Base-by-base conservation (phyloP, 2,888 invertebrate species). In the Cephus pygmeus region DNA sequence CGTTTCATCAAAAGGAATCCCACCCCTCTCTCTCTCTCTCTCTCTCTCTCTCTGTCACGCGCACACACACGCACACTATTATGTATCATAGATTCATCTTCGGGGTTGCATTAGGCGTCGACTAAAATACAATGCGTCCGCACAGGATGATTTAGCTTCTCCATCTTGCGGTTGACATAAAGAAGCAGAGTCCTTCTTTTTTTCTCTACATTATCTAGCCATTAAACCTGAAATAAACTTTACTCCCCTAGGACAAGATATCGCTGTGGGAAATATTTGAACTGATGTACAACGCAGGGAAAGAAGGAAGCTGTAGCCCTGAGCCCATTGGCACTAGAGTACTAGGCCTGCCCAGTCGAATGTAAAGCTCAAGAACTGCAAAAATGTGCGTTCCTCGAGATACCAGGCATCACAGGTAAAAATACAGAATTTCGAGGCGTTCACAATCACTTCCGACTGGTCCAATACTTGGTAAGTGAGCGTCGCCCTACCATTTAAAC, bases 181-280 rank as follows among this genome's bases (percentile, higher is more conserved):
- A 12, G 33, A 30, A 12, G 33, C 31, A 71, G 31, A 71, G 9
- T 33, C 71, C 31, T 56, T 56, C 40, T 23, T 71, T 33, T 71
- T 73, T 56, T 75, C 34, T 75, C 73, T 56, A 77, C 68, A 31
- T 40, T 40, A 71, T 79, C 77, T 56, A 73, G 77, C 79, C 77
- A 69, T 75, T 23, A 56, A 33, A 76, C 76, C 78, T 71, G 78
- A 80, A 80, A 80, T 78, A 78, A 80, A 80, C 76, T 78, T 74
- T 69, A 74, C 12, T 73, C 34, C 74, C 31, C 6, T 1, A 11
- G 23, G 12, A 23, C 35, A n/a, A 11, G 71, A 56, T 23, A 23
- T 56, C 56, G 56, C 56, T 56, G 23, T 56, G 56, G 56, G 2
- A 56, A 56, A 23, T 56, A 23, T 56, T 56, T 23, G 6, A 40